Base-by-base conservation (phyloP, 2,113 vertebrate genomes). In the Tretioscincus oriximinensis region DNA sequence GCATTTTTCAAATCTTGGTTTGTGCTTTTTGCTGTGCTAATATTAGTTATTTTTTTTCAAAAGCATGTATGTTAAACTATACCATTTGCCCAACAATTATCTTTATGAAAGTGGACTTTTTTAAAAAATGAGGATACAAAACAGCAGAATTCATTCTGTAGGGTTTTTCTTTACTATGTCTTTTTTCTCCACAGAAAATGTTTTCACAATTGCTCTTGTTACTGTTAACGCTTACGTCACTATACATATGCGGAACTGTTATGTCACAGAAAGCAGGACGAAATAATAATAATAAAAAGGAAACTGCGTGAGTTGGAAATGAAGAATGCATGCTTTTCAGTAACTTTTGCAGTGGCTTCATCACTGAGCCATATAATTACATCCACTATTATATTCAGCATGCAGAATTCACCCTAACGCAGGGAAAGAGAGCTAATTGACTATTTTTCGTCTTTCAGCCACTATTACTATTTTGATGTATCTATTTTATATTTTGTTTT, bases 351-450 rank as follows among this genome's bases (percentile, higher is more conserved):
- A 58, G 70, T 5, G 31, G 77, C 76, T 77, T 72, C 84, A 68
- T 79, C 68, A 69, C 84, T 35, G 41, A 66, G 47, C 31, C 64
- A 26, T 72, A 80, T 75, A 1, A 0, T 75, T 77, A 24, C 78
- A 12, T 83, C 74, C n/a, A 5, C 73, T n/a, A 4, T 69, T 67
- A 81, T 81, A 78, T 58, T 18, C 54, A 16, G 16, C 4, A 58
- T 58, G 84, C 73, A 83, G 88, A 89, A 82, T 86, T 83, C 88
- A 85, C 84, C 71, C 83, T 88, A 84, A 84, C 88, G 77, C 61
- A 86, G 86, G 86, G 63, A 84, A 87, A 90, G 87, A 86, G 78
- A n/a, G 54, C 54, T 18, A 58, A 18, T 16, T 58, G 54, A 14
- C 54, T 58, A 18, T 18, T 58, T 58, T 18, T 41, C 35, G 5